phyloP scores from a whole-genome alignment of 2,888 invertebrate genomes.

The Scrobipalpa costella region DNA sequence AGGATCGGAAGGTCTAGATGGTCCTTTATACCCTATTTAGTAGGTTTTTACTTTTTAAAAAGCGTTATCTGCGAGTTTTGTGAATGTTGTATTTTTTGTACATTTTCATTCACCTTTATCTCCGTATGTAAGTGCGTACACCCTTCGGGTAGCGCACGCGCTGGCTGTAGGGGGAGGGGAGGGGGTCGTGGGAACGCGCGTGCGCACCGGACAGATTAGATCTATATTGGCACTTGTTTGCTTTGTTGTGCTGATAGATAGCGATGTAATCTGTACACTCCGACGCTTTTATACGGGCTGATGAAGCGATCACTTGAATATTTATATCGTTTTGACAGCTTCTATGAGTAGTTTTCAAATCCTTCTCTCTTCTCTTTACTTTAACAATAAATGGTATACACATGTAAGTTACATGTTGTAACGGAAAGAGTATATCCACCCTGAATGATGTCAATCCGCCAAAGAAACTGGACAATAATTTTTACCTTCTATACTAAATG shows the following conservation, averaged over 20 bases:
- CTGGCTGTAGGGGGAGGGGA: not conserved
- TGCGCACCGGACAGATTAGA: conserved; percentile 50
- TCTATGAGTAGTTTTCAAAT: no score
- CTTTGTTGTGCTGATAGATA: conserved; percentile 36
- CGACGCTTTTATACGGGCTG: not conserved
- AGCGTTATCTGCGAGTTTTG: not conserved
- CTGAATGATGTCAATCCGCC: no score
- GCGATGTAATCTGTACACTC: conserved; percentile 44
- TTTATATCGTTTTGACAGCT: not conserved
- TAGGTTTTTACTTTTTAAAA: no score
- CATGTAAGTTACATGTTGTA: no score
- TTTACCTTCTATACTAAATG: no score
- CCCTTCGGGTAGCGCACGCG: not conserved
- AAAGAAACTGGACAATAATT: no score
- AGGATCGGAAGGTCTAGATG: no score
- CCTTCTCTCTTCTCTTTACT: no score
- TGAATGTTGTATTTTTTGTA: not conserved
- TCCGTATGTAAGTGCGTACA: not conserved
- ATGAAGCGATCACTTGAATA: not conserved
- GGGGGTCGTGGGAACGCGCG: conserved; percentile 52
- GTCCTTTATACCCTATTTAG: no score
- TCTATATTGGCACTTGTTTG: conserved; percentile 59
- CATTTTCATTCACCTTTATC: conserved; percentile 4
- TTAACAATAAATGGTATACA: no score
- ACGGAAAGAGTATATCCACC: no score